Evolutionary conservation across 64 coral and sea anemone genomes (phyloP).

Genomic region (Pocillopora damicornis): DNA sequence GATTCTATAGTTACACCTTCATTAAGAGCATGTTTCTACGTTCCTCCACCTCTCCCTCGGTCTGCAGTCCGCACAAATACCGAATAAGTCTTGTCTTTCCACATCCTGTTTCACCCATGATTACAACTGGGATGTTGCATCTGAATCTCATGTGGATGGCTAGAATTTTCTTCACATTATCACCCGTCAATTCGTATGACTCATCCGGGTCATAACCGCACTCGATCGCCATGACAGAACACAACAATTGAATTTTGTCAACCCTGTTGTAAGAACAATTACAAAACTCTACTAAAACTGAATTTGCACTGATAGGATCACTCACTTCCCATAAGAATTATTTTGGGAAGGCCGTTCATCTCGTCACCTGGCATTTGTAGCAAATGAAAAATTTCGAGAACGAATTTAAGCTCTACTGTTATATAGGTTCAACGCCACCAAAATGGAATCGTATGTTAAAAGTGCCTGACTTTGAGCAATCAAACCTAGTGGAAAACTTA

Average conservation of each 20-base stretch:
- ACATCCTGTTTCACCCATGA: slow-evolving; percentile 85
- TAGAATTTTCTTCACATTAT: slow-evolving; percentile 55
- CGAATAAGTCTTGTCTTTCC: slow-evolving; percentile 69
- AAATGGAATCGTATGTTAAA: too few species aligned
- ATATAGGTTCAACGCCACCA: too few species aligned
- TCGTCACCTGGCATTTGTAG: too few species aligned
- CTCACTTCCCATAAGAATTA: too few species aligned
- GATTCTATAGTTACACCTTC: slow-evolving; percentile 35
- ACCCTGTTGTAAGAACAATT: background rate
- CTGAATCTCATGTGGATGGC: slow-evolving; percentile 67
- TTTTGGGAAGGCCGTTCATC: too few species aligned
- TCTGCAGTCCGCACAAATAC: slow-evolving; percentile 67
- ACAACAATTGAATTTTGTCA: slow-evolving; percentile 21
- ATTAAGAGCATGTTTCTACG: slow-evolving; percentile 63
- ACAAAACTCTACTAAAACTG: too few species aligned
- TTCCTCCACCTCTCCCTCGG: background rate
- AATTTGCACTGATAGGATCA: too few species aligned
- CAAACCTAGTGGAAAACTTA: too few species aligned
- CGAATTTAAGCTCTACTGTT: too few species aligned
- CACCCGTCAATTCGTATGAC: slow-evolving; percentile 37
- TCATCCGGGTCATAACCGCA: slow-evolving; percentile 11
- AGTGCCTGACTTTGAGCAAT: too few species aligned
- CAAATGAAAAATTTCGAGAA: too few species aligned
- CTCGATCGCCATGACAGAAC: slow-evolving; percentile 41
- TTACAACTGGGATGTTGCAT: slow-evolving; percentile 71